Base-by-base conservation (phyloP, 2,888 invertebrate genomes). In the Barypeithes pellucidus region DNA sequence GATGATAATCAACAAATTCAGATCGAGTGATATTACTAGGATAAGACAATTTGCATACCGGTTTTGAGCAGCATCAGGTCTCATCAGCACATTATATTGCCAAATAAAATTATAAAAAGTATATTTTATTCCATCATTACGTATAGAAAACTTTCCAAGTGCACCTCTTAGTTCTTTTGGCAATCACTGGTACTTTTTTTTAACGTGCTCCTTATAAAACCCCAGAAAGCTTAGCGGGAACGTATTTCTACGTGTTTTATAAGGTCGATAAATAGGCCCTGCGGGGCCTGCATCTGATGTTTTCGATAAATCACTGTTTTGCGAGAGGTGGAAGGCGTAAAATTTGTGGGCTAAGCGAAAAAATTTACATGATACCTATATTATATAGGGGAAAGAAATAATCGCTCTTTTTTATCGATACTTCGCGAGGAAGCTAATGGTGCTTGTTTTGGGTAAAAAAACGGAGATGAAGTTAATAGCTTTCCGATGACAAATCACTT, bases 261-360 rank as follows among this genome's bases (percentile, higher is more conserved):
- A 16, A 8, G 33, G 33, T 16, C 54, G 54, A 16, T 33, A 33
- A 57, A 60, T 41, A 60, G 60, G 41, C 60, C 20, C 11, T 60
- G 24, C 12, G 22, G 16, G 24, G 33, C 33, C 63, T 63, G 63
- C 47, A 63, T 18, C 36, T 63, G 63, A 63, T 47, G 63, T 50
- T 33, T 36, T 18, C 63, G 33, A 63, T 63, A 63, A 63, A 63
- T 63, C 63, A 47, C 63, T 50, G 63, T 36, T 47, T 50, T 50
- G 47, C 16, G 47, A 16, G 45, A 45, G 24, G 63, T 18, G 50
- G 50, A 29, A 43, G 50, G 43, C 12, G 14, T 47, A 50, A 57
- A 57, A 57, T 57, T 57, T 57, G 33, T 57, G 16, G 16, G 18
- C 16, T 33, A 57, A 57, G 50, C 50, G 24, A 50, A 50, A 50